Evolutionary conservation across 1,140 invertebrate species (phyloP).

Genomic region (Atta texana): DNA sequence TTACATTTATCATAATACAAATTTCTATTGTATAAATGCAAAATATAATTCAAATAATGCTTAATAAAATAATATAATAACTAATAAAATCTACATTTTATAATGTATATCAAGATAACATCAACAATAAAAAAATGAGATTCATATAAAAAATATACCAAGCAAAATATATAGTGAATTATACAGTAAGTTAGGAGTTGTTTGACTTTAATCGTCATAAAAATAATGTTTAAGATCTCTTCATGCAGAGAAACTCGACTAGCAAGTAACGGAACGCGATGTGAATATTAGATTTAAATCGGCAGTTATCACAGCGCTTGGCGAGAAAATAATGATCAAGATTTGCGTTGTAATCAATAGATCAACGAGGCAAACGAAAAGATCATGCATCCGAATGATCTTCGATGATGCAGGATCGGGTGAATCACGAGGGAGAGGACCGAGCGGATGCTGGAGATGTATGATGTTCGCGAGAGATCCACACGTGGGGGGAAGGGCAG

Average conservation of each 20-base stretch:
- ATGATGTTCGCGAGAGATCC: background rate
- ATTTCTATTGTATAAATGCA: background rate
- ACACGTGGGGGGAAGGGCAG: slow-evolving; percentile 7
- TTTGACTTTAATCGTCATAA: background rate
- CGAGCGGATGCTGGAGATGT: slow-evolving; percentile 12
- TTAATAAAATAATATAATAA: background rate
- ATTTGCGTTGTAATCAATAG: too few species aligned
- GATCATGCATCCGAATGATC: too few species aligned
- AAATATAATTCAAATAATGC: background rate
- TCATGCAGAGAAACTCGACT: background rate
- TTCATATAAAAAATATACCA: background rate
- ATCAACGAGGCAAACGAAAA: background rate
- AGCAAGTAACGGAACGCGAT: background rate
- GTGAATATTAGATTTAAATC: background rate
- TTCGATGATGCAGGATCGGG: background rate
- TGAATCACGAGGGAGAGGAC: background rate
- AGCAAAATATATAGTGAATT: background rate
- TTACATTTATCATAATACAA: background rate
- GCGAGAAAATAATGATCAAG: background rate
- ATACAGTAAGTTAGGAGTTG: background rate
- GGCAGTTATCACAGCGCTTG: background rate
- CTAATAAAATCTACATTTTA: background rate
- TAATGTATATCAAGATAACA: background rate
- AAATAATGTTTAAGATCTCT: background rate
- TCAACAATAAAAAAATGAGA: background rate